phyloP scores from a whole-genome alignment of 2,113 vertebrate species.

The Bufo bufo region DNA sequence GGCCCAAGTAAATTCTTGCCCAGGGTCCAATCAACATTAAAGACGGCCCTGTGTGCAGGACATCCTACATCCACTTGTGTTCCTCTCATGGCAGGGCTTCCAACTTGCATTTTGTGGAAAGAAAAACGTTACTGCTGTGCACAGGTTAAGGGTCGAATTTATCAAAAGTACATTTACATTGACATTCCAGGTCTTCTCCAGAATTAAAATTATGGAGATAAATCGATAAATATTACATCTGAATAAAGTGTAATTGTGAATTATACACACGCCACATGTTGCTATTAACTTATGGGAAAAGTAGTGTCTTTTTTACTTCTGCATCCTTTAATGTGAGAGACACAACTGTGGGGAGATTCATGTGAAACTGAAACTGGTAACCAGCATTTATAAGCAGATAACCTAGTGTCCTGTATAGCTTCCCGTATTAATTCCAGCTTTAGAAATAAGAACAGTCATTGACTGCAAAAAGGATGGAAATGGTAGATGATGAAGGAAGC shows the following conservation, averaged over 20 bases:
- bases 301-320: neutral
- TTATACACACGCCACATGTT: neutral
- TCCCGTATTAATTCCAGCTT: neutral
- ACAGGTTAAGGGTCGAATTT: neutral
- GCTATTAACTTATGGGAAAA: conserved; percentile 32
- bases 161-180: neutral
- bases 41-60: too few relatives aligned
- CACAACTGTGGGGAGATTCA: conserved; percentile 15
- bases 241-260: neutral
- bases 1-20: too few relatives aligned
- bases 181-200: neutral
- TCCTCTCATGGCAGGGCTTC: too few relatives aligned
- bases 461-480: neutral
- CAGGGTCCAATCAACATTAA: too few relatives aligned
- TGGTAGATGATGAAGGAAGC: neutral
- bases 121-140: neutral
- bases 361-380: neutral
- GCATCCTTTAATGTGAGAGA: conserved; percentile 26
- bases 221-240: neutral
- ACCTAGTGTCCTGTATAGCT: neutral
- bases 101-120: too few relatives aligned
- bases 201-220: neutral
- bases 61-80: too few relatives aligned
- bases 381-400: neutral
- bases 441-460: neutral